A percentile compares a stretch with the other conserved stretches of the same genome.
Evolutionary conservation across 1,140 invertebrate genomes (phyloP).

Genomic region (Drosophila nasuta): DNA sequence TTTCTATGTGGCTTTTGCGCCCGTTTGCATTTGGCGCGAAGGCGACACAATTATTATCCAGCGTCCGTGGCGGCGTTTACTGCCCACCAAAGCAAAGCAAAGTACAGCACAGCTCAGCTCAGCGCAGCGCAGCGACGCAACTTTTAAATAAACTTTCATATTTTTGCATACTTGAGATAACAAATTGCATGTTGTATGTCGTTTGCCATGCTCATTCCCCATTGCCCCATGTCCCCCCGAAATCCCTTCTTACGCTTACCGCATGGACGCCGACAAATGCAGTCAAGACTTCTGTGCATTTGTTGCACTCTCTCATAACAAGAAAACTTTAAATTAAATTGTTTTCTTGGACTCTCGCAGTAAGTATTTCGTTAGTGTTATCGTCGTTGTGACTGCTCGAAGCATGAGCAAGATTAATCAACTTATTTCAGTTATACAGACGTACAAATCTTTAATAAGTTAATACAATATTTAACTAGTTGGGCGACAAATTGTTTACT

Average conservation of each 20-base stretch:
- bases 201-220: constrained; percentile 44
- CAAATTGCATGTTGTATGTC: constrained; percentile 77
- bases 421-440: too few species aligned
- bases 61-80: constrained; percentile 54
- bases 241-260: neutral
- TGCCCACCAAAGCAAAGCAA: constrained; percentile 54
- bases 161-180: constrained; percentile 81
- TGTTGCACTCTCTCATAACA: constrained; percentile 60
- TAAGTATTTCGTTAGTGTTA: too few species aligned
- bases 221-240: neutral
- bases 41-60: constrained; percentile 75
- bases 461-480: too few species aligned
- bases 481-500: too few species aligned
- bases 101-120: too few species aligned
- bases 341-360: constrained; percentile 49
- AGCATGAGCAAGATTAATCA: too few species aligned
- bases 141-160: constrained; percentile 82
- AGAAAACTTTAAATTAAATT: constrained; percentile 81
- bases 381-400: too few species aligned
- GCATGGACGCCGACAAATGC: constrained; percentile 5
- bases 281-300: constrained; percentile 34
- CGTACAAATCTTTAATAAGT: too few species aligned
- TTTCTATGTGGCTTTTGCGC: constrained; percentile 36
- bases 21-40: constrained; percentile 28
- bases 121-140: constrained; percentile 57